Evolutionary conservation across 2,797 vertebrate genomes (phyloP).

Genomic region (Spinus olivaceus): DNA sequence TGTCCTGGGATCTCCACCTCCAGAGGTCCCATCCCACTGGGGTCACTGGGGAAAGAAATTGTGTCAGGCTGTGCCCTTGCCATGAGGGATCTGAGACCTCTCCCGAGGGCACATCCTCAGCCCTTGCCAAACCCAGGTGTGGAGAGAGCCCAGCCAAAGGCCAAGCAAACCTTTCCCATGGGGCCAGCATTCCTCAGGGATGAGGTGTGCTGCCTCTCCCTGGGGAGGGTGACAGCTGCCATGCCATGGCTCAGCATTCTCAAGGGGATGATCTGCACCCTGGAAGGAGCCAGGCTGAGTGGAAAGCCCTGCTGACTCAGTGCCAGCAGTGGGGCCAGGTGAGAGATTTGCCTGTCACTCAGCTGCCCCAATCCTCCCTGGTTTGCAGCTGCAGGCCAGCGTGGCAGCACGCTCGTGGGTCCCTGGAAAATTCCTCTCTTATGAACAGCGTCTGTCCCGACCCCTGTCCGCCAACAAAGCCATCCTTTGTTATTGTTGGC

Average conservation of each 20-base stretch:
- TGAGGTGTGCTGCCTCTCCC: neutral
- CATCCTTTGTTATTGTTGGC: constrained; percentile 40
- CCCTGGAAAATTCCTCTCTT: neutral
- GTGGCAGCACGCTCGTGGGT: accelerated
- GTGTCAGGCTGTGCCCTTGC: neutral
- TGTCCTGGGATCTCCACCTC: neutral
- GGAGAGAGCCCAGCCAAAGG: neutral
- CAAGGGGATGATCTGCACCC: neutral
- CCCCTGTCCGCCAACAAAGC: neutral
- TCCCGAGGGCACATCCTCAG: neutral
- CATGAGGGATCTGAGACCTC: neutral
- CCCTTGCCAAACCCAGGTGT: neutral
- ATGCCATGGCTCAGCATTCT: neutral
- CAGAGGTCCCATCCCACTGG: neutral
- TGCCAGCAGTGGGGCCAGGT: accelerated
- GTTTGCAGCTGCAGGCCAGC: neutral
- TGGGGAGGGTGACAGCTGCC: neutral
- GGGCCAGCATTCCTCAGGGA: neutral
- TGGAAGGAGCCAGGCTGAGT: neutral
- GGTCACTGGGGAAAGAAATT: neutral
- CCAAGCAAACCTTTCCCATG: neutral
- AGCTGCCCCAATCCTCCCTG: accelerated
- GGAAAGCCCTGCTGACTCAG: neutral
- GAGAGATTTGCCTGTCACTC: neutral
- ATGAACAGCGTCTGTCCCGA: neutral